phyloP scores from a whole-genome alignment of 2,888 invertebrate species.

The Sesamia inferens region DNA sequence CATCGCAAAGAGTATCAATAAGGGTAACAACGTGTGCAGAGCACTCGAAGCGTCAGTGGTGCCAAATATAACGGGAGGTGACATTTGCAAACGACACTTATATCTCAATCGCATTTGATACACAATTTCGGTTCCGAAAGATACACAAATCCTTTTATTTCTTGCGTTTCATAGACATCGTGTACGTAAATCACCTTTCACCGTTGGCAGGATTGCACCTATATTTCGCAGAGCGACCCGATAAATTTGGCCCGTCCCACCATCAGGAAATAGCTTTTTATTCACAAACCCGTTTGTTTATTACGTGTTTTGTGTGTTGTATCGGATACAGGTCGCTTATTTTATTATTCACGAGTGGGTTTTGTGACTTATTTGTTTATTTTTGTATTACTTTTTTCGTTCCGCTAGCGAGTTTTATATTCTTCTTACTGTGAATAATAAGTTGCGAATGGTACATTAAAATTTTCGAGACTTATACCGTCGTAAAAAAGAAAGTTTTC shows the following conservation, averaged over 20 bases:
- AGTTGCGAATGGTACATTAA: constrained; percentile 58
- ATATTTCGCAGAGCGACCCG: constrained; percentile 81
- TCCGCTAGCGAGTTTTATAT: constrained; percentile 60
- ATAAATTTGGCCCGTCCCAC: constrained; percentile 80
- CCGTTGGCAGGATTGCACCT: constrained; percentile 77
- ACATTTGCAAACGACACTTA: constrained; percentile 64
- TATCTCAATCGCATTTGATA: constrained; percentile 64
- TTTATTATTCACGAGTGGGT: constrained; percentile 72
- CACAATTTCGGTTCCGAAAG: constrained; percentile 55
- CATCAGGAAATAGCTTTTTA: constrained; percentile 83
- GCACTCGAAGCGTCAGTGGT: constrained; percentile 50
- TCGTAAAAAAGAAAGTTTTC: constrained; percentile 58
- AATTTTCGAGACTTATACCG: constrained; percentile 52
- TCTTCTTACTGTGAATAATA: constrained; percentile 59
- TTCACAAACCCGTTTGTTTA: constrained; percentile 79
- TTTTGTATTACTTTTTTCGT: constrained; percentile 66
- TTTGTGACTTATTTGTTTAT: constrained; percentile 69
- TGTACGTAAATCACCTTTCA: constrained; percentile 78
- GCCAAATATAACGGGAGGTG: constrained; percentile 57
- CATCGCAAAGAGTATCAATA: constrained; percentile 51
- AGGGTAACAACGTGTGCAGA: constrained; percentile 64
- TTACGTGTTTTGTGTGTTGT: constrained; percentile 73
- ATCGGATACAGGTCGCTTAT: constrained; percentile 68
- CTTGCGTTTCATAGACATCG: constrained; percentile 75
- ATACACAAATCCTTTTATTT: constrained; percentile 79